A percentile compares a stretch with the other conserved stretches of the same genome.
These are phyloP conservation scores for Ia io DNA, from an alignment of 2,113 vertebrate species.

Conservation along the genomic window DNA sequence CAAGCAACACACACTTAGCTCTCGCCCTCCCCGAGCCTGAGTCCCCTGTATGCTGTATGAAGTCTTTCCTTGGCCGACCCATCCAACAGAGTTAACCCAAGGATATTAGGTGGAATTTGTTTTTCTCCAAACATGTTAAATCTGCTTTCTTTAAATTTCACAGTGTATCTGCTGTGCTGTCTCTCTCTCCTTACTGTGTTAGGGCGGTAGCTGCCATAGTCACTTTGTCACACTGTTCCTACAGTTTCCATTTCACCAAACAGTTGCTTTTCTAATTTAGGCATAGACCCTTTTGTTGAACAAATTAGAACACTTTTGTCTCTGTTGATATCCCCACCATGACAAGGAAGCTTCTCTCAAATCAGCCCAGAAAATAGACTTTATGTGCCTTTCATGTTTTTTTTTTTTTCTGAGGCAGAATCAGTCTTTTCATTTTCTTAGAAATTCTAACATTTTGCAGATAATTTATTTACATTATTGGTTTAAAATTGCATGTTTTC, in stretches of 20 bases:
- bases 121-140: background rate
- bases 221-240: background rate
- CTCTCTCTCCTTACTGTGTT: background rate
- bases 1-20: background rate
- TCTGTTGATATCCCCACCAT: background rate
- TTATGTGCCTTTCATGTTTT: rapidly evolving
- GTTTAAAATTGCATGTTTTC: background rate
- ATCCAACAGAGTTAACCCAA: too few relatives aligned
- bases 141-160: background rate
- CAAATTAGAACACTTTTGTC: background rate
- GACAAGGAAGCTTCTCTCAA: background rate
- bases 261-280: background rate
- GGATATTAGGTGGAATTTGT: background rate
- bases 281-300: background rate
- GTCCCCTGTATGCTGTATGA: rapidly evolving
- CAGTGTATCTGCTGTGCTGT: rapidly evolving
- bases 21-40: rapidly evolving
- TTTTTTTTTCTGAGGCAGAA: background rate
- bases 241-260: background rate
- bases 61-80: background rate
- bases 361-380: background rate
- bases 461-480: background rate
- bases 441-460: background rate
- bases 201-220: rapidly evolving
- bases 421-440: background rate